These are phyloP conservation scores for Hylyphantes graminicola DNA, from an alignment of 1,140 invertebrate genomes.

Conservation along the genomic window DNA sequence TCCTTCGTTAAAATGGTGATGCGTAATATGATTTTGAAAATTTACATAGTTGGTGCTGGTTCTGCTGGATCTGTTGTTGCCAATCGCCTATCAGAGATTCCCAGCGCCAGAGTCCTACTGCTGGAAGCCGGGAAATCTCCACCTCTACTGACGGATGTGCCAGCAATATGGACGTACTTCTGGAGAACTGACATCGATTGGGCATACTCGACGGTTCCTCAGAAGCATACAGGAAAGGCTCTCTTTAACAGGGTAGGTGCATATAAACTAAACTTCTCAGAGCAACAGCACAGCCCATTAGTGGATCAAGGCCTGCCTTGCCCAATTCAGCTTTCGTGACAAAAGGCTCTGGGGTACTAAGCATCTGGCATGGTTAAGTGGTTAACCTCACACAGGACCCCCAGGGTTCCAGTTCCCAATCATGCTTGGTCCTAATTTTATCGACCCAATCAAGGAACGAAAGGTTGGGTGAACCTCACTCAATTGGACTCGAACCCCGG, in stretches of 20 bases:
- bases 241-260: slow-evolving; percentile 75
- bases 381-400: too few species aligned
- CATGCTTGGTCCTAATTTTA: too few species aligned
- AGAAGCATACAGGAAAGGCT: slow-evolving; percentile 83
- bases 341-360: too few species aligned
- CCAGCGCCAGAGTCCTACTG: slow-evolving; percentile 73
- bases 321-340: too few species aligned
- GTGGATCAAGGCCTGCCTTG: too few species aligned
- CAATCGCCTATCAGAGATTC: slow-evolving; percentile 72
- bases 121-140: slow-evolving; percentile 83
- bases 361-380: too few species aligned
- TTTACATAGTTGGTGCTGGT: slow-evolving; percentile 77
- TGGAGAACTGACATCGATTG: slow-evolving; percentile 87
- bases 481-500: too few species aligned
- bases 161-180: slow-evolving; percentile 83
- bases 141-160: slow-evolving; percentile 88
- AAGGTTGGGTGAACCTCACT: too few species aligned
- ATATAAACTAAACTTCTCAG: neutral
- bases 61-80: slow-evolving; percentile 77
- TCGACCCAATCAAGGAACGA: too few species aligned
- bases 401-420: too few species aligned
- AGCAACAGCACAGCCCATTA: neutral
- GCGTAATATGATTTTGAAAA: too few species aligned
- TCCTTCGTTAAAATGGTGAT: too few species aligned
- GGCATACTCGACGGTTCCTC: slow-evolving; percentile 85